A percentile compares a stretch with the other conserved stretches of the same genome.
These are phyloP conservation scores for Leptodactylus fallax DNA, from an alignment of 2,797 vertebrate genomes.

Conservation along the genomic window DNA sequence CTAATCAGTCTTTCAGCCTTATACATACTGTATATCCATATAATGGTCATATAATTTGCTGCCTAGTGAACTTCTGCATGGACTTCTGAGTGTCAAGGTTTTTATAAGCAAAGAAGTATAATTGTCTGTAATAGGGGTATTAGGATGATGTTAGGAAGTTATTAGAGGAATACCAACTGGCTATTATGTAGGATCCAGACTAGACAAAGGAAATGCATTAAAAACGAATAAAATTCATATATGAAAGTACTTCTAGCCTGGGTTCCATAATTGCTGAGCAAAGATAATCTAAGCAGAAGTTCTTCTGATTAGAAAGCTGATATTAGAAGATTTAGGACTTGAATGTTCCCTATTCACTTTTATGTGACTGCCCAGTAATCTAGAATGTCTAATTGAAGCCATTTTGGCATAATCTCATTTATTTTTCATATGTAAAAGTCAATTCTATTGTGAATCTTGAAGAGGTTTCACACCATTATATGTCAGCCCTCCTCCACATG, in stretches of 20 bases:
- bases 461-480: not conserved
- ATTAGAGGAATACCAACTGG: conserved; percentile 47
- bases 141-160: conserved; percentile 58
- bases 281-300: not conserved
- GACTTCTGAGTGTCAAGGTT: not conserved
- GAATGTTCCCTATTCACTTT: not conserved
- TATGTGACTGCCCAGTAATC: not conserved
- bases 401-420: no score
- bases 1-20: not conserved
- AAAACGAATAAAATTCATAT: conserved; percentile 18
- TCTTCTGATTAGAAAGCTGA: not conserved
- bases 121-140: conserved; percentile 53
- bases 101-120: conserved; percentile 6
- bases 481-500: not conserved
- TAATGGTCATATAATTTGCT: conserved; percentile 24
- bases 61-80: not conserved
- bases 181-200: conserved; percentile 47
- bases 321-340: not conserved
- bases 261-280: not conserved
- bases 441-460: not conserved
- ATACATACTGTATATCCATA: not conserved
- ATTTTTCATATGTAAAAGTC: not conserved
- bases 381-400: not conserved
- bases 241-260: not conserved
- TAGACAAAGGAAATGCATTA: conserved; percentile 36